Conservation (phyloP, 1,140 invertebrate species). For the Camponotus floridanus region DNA sequence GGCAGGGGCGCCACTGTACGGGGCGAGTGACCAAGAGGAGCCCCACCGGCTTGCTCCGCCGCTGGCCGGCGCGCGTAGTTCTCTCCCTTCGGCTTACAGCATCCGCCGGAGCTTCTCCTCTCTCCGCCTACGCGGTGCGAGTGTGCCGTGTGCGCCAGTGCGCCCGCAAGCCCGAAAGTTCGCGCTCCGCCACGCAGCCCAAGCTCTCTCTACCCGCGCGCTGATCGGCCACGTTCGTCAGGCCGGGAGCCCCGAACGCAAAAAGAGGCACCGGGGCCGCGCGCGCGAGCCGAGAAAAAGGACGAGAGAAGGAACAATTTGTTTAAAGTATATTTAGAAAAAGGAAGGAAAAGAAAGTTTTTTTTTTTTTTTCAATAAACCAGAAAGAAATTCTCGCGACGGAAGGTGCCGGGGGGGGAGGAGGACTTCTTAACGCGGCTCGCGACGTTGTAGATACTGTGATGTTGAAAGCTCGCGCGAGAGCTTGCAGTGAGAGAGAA, state of each 20-base stretch:
- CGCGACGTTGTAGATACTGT: constrained; percentile 43
- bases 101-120: constrained; percentile 81
- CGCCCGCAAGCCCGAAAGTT: constrained; percentile 86
- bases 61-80: constrained; percentile 72
- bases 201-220: constrained; percentile 78
- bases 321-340: constrained; percentile 35
- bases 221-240: constrained; percentile 76
- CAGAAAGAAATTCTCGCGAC: constrained; percentile 35
- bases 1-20: constrained; percentile 84
- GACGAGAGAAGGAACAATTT: constrained; percentile 42
- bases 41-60: constrained; percentile 74
- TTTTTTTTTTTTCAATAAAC: constrained; percentile 33
- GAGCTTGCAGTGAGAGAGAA: constrained; percentile 68
- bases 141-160: constrained; percentile 84
- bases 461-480: constrained; percentile 60
- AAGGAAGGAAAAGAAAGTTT: constrained; percentile 20
- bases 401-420: constrained; percentile 24
- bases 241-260: constrained; percentile 70
- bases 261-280: constrained; percentile 75
- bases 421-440: constrained; percentile 45
- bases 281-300: constrained; percentile 70
- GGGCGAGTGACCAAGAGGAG: constrained; percentile 78
- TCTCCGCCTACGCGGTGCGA: constrained; percentile 84
- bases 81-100: constrained; percentile 83
- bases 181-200: constrained; percentile 84